Base-by-base conservation (phyloP, 2,797 vertebrate genomes). In the Alectoris magna region DNA sequence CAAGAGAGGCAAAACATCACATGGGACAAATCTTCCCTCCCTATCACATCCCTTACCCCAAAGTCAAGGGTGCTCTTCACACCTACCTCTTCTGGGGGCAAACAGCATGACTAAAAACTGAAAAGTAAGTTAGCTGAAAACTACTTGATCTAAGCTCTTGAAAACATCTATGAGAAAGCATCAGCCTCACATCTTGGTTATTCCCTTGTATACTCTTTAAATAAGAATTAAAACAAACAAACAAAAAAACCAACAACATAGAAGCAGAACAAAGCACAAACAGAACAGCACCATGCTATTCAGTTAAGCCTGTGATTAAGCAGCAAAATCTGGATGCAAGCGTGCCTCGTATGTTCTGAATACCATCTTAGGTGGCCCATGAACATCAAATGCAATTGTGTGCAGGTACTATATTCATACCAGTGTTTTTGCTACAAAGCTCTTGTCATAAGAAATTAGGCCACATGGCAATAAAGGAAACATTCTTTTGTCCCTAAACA, bases 391-490 rank as follows among this genome's bases (percentile, higher is more conserved):
- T 0, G 0, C 12, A 53, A 84, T 64, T 6, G 29, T 15, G 17
- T 51, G 71, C 85, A 95, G 80, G 85, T 92, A 86, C 71, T 74
- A 39, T 14, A 82, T 29, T 79, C 74, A 81, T 70, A 76, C 16
- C 46, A 91, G 41, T 36, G 48, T 4, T 51, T 93, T 67, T 82
- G 83, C 56, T 82, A 71, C 81, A 39, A 72, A 93, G 80, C 81
- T 85, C 84, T 91, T 92, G 79, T 93, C 80, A 58, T 43, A 90
- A 83, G 91, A 93, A 95, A 93, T 91, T 89, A 96, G 83, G 89
- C 53, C 62, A 93, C 78, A 19, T 23, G 67, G 79, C 87, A 91
- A 84, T 14, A 76, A 95, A 93, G 74, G 55, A 95, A 94, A 90
- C 31, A 90, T 82, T 88, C 58, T 43, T 88, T 86, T 55, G 6